Base-by-base conservation (phyloP, 2,888 invertebrate genomes). In the Melinopterus prodromus region DNA sequence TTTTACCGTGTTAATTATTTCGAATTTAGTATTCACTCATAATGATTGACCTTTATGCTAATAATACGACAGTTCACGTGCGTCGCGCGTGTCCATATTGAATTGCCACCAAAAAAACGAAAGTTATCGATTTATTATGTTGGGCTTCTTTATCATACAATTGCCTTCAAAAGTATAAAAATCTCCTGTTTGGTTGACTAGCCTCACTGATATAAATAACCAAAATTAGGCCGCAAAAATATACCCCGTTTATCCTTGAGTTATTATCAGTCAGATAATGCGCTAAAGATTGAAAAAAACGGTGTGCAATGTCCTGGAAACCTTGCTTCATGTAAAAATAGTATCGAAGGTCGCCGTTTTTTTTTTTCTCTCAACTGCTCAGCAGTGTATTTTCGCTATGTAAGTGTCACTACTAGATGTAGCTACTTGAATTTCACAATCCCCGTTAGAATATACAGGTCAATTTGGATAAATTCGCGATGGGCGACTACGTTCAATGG, bases 31-130 rank as follows among this genome's bases (percentile, higher is more conserved):
- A 53, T 53, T 53, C 53, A 12, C 53, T 53, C 53, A 12, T 53
- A 53, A 53, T 53, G 53, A 53, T 53, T 53, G 53, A 53, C 53
- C 53, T 53, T 53, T 53, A 53, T 53, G 53, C 53, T 53, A 53
- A 53, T 53, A 53, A 53, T 2, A 53, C 9, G 53, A 53, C 53
- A 12, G 9, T 9, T 53, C 53, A 53, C 53, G 53, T 53, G 53
- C 53, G 1, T 12, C 7, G 53, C 5, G 53, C 53, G 53, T 53
- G 53, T 53, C 53, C 53, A 53, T 53, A 53, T 53, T 53, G 53
- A 3, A 26, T 26, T 26, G 26, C 26, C 26, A 26, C 26, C 1
- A 26, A 26, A 26, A 26, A 26, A 26, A 26, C 26, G 26, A 26
- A 26, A 26, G 26, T 26, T 26, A 53, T 53, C 53, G 53, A 53